Base-by-base conservation (phyloP, 2,113 vertebrate genomes). In the Loxodonta africana region DNA sequence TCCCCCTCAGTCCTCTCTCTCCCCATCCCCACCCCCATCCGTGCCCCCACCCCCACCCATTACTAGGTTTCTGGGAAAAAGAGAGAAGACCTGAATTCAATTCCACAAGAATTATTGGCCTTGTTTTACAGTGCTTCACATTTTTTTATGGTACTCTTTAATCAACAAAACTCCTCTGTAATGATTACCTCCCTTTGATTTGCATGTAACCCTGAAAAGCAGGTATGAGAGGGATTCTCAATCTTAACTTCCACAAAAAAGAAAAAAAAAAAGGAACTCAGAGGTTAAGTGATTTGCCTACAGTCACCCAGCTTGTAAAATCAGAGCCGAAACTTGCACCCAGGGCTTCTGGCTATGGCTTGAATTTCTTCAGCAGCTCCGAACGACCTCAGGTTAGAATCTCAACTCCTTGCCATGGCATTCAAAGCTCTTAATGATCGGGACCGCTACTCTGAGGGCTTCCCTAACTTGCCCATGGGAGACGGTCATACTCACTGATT, bases 161-260 rank as follows among this genome's bases (percentile, higher is more conserved):
- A 33, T 83, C 25, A 83, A 91, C 37, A 74, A 91, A 93, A 87
- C 88, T 65, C 71, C 77, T 83, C 67, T 53, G 8, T 9, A 60
- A 57, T 0, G 15, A 57, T 76, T 12, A 78, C 33, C 3, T 88
- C 8, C 18, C 91, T 95, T 73, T 95, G 88, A 94, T 44, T 92
- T 82, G 83, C 65, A 77, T 0, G 0, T 53, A 90, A 95, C 23
- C 63, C 48, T 41, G 65, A 96, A 78, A 88, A 67, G 87, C 41
- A 23, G 57, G 62, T 5, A 69, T 30, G 51, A 82, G 62, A 83
- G 71, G 82, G 85, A 63, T 85, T 76, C 60, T 41, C 65, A 91
- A 63, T 48, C 41, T 91, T 91, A 82, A 88, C 74, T 88, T 84
- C 76, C 73, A 93, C 83, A 74, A 69, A 94, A 48, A 82, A 85